These are phyloP conservation scores for Notothenia rossii DNA, from an alignment of 2,113 vertebrate species.

Conservation along the genomic window DNA sequence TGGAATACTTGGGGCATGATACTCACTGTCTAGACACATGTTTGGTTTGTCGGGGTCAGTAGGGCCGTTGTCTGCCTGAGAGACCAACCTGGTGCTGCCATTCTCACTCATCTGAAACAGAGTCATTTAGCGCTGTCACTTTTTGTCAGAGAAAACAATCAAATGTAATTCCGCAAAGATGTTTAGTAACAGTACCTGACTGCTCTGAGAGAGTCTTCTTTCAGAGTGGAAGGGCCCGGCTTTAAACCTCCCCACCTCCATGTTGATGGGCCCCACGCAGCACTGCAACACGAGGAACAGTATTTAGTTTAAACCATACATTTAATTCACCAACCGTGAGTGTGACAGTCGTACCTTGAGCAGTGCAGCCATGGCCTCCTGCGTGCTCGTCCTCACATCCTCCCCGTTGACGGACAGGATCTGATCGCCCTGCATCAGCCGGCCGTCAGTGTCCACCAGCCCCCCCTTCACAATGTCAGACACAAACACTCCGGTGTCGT, in stretches of 20 bases:
- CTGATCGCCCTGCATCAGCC: conserved; percentile 95
- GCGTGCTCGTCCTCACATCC: conserved; percentile 92
- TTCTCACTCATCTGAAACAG: conserved; percentile 88
- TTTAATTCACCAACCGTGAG: not conserved
- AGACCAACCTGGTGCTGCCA: conserved; percentile 78
- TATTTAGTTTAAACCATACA: not conserved
- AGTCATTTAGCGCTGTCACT: not conserved
- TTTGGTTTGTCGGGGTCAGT: conserved; percentile 80
- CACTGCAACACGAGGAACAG: conserved; percentile 81
- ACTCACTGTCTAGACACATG: conserved; percentile 86
- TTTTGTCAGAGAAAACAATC: not conserved
- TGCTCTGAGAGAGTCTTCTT: conserved; percentile 91
- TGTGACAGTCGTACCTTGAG: conserved; percentile 86
- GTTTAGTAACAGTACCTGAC: conserved; percentile 86
- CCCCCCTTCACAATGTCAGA: conserved; percentile 97
- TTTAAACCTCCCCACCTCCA: conserved; percentile 95
- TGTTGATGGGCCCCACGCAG: conserved; percentile 90
- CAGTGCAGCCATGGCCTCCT: conserved; percentile 93
- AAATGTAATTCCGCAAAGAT: not conserved
- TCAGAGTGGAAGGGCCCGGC: conserved; percentile 94
- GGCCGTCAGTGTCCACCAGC: conserved; percentile 90
- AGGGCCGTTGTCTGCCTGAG: conserved; percentile 78
- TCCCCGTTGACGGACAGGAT: conserved; percentile 94
- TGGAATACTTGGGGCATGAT: not conserved
- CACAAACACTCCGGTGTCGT: conserved; percentile 95